These are phyloP conservation scores for Piscicola geometra DNA, from an alignment of 2,888 invertebrate genomes.

Conservation along the genomic window DNA sequence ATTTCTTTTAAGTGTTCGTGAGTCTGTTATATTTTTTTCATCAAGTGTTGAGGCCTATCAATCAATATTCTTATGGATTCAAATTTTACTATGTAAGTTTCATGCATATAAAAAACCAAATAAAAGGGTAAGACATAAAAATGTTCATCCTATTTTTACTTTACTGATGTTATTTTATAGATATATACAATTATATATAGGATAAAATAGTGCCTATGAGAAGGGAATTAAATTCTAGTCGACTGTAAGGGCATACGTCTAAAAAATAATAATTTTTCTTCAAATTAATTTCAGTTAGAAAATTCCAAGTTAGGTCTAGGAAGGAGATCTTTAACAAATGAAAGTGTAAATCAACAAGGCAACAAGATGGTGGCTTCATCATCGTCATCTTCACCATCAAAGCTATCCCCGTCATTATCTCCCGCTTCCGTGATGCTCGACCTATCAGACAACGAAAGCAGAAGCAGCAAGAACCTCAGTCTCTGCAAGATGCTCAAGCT, in stretches of 20 bases:
- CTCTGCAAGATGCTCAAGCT: conserved; percentile 51
- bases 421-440: neutral
- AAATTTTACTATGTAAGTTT: too few species aligned
- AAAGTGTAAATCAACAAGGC: neutral
- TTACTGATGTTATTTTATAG: too few species aligned
- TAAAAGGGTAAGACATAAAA: too few species aligned
- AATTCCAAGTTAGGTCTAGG: neutral
- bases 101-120: too few species aligned
- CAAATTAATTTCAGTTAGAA: neutral
- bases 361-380: neutral
- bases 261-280: neutral
- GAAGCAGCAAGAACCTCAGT: conserved; percentile 39
- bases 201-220: too few species aligned
- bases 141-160: too few species aligned
- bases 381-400: neutral
- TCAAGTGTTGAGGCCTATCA: too few species aligned
- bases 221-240: too few species aligned
- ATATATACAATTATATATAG: too few species aligned
- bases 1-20: too few species aligned
- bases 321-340: neutral
- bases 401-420: neutral
- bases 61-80: too few species aligned
- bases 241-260: neutral
- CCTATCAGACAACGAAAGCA: neutral
- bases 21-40: too few species aligned